Evolutionary conservation across 1,140 invertebrate genomes (phyloP).

Genomic region (Streblospio benedicti): DNA sequence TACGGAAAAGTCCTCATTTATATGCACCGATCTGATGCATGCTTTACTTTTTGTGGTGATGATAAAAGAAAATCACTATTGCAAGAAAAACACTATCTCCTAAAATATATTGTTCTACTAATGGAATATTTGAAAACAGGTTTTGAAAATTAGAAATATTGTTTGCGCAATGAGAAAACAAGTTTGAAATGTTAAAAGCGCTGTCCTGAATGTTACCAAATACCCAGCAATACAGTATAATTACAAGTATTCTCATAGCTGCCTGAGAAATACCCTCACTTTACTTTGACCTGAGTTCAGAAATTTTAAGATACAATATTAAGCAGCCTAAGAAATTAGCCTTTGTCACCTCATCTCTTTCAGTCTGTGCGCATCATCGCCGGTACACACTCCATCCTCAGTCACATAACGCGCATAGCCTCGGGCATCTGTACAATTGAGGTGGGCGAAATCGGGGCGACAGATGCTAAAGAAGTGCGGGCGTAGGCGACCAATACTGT

Average conservation of each 20-base stretch:
- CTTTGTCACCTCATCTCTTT: neutral
- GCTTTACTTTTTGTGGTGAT: neutral
- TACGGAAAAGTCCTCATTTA: neutral
- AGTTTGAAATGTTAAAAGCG: neutral
- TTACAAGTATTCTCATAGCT: too few species aligned
- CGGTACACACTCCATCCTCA: neutral
- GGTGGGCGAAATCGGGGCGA: constrained; percentile 42
- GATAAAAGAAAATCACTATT: neutral
- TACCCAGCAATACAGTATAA: too few species aligned
- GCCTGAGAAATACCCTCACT: too few species aligned
- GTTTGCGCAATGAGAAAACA: neutral
- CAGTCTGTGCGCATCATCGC: neutral
- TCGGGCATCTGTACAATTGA: constrained; percentile 20
- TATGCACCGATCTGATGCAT: neutral
- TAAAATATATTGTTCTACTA: neutral
- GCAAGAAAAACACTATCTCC: neutral
- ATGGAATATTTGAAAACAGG: neutral
- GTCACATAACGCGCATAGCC: constrained; percentile 10
- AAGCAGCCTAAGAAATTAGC: neutral
- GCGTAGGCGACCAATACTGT: constrained; percentile 76
- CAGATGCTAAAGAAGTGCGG: constrained; percentile 75
- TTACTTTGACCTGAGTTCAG: neutral
- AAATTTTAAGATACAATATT: neutral
- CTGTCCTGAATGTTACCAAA: neutral
- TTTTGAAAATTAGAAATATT: neutral